Percentiles rank a stretch among this genome's conserved stretches.
Evolutionary conservation across 2,113 vertebrate genomes (phyloP).

Genomic region (Cacatua alba): DNA sequence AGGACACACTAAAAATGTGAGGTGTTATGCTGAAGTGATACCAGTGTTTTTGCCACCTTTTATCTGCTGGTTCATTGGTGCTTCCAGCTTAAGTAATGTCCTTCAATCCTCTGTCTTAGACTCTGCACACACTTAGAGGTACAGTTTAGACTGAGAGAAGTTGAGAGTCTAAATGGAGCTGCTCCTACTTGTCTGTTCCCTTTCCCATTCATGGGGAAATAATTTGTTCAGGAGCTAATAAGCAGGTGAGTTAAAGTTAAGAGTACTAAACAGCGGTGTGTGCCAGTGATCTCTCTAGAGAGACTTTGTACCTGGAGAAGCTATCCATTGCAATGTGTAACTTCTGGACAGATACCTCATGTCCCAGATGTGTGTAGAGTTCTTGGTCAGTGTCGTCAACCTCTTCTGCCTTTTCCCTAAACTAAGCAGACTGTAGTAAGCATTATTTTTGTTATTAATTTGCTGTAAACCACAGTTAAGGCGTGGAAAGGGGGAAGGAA

Average conservation of each 20-base stretch:
- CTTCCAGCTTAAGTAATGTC: background rate
- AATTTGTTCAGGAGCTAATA: background rate
- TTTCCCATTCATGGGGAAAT: background rate
- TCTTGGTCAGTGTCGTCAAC: background rate
- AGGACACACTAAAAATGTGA: background rate
- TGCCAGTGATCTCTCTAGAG: background rate
- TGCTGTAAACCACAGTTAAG: background rate
- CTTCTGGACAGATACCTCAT: background rate
- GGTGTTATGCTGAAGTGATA: background rate
- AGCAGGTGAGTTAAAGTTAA: background rate
- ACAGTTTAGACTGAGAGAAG: background rate
- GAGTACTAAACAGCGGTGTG: background rate
- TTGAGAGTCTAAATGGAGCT: background rate
- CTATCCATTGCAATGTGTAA: background rate
- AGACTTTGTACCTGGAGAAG: background rate
- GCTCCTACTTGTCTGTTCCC: background rate
- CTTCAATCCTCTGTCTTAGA: background rate
- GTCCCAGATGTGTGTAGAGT: background rate
- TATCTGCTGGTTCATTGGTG: background rate
- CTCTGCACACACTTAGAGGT: background rate
- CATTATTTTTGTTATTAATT: background rate
- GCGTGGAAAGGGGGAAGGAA: background rate
- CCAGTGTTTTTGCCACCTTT: accelerated
- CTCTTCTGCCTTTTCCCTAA: background rate
- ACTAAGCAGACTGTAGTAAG: background rate